Evolutionary conservation across 2,888 invertebrate species (phyloP), one percentile per base, ranked within the genome.

Genomic region (Orthosia incerta): DNA sequence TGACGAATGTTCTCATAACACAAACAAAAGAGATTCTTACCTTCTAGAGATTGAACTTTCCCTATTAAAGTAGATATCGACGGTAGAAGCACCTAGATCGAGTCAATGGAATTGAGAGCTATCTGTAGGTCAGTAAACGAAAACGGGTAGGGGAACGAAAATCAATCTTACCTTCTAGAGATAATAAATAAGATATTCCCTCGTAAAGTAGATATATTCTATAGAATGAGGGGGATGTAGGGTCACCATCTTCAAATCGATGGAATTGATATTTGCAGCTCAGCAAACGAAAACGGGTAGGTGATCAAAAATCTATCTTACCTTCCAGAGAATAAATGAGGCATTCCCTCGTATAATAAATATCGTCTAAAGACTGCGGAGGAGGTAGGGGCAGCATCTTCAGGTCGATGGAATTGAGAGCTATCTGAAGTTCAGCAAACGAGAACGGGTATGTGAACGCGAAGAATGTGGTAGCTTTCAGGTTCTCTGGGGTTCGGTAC

Each of bases 381-480:
- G 91, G 79, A 1, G 94, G 91, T 55, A 94, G 71, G 0, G 96
- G 95, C 26, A 96, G 88, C 95, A 97, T 97, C 91, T 97, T 97
- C 74, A 93, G 85, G 90, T 98, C 98, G 62, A 98, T 97, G 64
- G 97, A 97, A 82, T 97, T 97, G 45, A 99, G 95, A 87, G 97
- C 97, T 80, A 97, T 97, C 93, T 98, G 98, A 67, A 98, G 96
- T 88, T 99, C 99, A 0, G 97, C 97, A 91, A 98, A 99, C 0
- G 98, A 98, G 94, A 97, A 99, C 3, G 99, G 99, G 93, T 98
- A 99, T 11, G 99, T 99, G 94, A 99, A 99, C 0, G 99, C 99
- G 95, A 99, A 98, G 94, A 98, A 99, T 12, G 98, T 97, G 7
- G 97, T 97, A 26, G 98, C 97, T 79, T 97, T 97, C 4, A 96